Evolutionary conservation across 2,113 vertebrate genomes (phyloP), one percentile per base, ranked within the genome.

Genomic region (Nymphicus hollandicus): DNA sequence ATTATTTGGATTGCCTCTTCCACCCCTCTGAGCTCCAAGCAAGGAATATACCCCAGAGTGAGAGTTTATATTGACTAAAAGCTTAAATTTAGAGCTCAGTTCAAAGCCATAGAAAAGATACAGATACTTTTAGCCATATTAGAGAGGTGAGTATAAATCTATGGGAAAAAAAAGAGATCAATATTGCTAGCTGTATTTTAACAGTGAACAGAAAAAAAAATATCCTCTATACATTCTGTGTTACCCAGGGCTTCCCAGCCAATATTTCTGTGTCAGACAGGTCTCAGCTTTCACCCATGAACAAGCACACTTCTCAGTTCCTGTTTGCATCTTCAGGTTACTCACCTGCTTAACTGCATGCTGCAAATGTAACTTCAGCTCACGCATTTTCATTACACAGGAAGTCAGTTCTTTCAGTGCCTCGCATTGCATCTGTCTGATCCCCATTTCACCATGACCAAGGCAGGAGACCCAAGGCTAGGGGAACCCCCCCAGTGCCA

Each of bases 381-480:
- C 70, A 56, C 73, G 65, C 65, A 10, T 72, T 79, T 74, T 86
- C 82, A 10, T 69, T 56, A 37, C 56, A 25, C 12, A 61, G 84
- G 66, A 87, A 81, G 29, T 18, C 70, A 41, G 18, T 14, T 76
- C 33, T 44, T 44, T 56, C 73, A 47, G n/a, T 12, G 1, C 10
- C 20, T 84, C 37, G 22, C 20, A 9, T 3, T 18, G 35, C 60
- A 35, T 20, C 68, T 7, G 6, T 16, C 28, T 55, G 44, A 39
- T 60, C 33, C 47, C 7, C 0, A 0, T 0, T 1, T 3, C 15
- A n/a, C 43, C 0, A 0, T 33, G 13, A 23, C 3, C 1, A 1
- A 24, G 7, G 19, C 5, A 3, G 44, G 19, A 79, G 5, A 44
- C 6, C 9, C 56, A 16, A 31, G 20, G 31, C 17, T 0, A 2